Evolutionary conservation across 2,888 invertebrate genomes (phyloP).

Genomic region (Troides oblongomaculatus): DNA sequence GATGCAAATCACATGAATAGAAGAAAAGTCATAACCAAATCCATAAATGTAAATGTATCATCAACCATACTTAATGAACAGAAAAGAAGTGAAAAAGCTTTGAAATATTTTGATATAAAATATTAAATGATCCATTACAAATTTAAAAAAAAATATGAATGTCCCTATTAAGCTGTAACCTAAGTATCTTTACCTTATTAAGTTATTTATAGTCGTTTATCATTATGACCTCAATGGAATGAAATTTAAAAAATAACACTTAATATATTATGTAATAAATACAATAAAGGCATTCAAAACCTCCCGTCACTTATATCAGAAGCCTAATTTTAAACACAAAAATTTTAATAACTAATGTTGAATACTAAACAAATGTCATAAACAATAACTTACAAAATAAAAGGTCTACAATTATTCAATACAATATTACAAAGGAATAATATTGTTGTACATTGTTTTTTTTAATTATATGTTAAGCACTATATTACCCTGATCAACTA

Average conservation of each 20-base stretch:
- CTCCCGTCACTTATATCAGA: neutral
- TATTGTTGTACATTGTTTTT: neutral
- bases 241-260: neutral
- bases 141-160: neutral
- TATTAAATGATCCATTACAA: too few species aligned
- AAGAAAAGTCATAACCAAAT: too few species aligned
- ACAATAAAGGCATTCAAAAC: neutral
- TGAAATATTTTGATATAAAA: too few species aligned
- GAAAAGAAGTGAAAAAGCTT: too few species aligned
- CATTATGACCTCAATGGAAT: conserved; percentile 41
- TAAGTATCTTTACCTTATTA: conserved; percentile 35
- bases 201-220: conserved; percentile 35
- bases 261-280: neutral
- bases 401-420: neutral
- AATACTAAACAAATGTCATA: neutral
- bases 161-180: too few species aligned
- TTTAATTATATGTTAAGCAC: neutral
- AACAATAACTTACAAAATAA: neutral
- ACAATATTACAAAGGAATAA: neutral
- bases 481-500: neutral
- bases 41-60: too few species aligned
- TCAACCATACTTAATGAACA: too few species aligned
- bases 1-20: too few species aligned
- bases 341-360: neutral
- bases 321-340: neutral